phyloP scores from a whole-genome alignment of 2,113 vertebrate genomes.

The Pteronura brasiliensis region DNA sequence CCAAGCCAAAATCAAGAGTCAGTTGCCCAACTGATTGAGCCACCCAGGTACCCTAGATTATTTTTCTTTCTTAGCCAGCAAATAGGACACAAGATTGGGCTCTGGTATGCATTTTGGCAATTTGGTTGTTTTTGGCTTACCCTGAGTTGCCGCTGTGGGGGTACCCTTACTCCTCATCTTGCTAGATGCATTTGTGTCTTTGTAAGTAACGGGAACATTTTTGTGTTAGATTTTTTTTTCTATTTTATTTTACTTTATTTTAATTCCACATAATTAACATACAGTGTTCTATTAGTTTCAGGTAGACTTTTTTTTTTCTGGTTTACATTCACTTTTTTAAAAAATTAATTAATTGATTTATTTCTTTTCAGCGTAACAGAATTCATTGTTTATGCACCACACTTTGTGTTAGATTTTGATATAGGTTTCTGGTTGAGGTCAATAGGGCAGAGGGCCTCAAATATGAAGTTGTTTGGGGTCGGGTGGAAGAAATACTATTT shows the following conservation, averaged over 20 bases:
- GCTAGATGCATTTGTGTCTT: background rate
- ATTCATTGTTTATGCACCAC: no score
- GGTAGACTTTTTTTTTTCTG: no score
- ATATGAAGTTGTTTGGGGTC: background rate
- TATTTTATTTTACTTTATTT: no score
- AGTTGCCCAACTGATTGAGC: background rate
- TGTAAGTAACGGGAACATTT: background rate
- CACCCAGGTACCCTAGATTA: background rate
- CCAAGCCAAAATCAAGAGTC: background rate
- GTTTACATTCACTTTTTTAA: no score
- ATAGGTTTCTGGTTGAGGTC: background rate
- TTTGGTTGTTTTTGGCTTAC: background rate
- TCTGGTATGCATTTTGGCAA: rapidly evolving
- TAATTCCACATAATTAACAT: no score
- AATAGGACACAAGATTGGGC: background rate
- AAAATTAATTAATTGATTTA: no score
- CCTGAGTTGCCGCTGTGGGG: background rate
- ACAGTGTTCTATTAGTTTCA: no score
- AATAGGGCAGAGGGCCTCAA: background rate
- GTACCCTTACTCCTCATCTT: background rate
- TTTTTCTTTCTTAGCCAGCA: background rate
- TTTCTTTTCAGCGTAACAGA: no score
- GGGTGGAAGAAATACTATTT: background rate
- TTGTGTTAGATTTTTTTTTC: background rate
- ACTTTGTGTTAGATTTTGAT: background rate